Evolutionary conservation across 1,140 invertebrate genomes (phyloP).

Genomic region (Arctopsyche grandis): DNA sequence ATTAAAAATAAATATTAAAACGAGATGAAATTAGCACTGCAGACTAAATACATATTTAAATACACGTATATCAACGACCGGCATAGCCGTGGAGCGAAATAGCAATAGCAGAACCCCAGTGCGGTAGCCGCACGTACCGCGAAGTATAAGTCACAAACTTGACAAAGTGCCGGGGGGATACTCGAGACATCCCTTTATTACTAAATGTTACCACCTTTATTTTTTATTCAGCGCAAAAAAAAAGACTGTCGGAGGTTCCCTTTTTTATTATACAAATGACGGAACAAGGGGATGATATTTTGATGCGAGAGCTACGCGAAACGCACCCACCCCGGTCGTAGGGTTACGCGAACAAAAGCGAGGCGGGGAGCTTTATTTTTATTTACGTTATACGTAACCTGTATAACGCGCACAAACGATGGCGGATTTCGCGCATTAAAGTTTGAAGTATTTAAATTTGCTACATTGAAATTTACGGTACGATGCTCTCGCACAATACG

Average conservation of each 20-base stretch:
- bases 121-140: constrained; percentile 24
- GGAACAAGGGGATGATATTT: constrained; percentile 46
- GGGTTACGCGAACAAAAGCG: constrained; percentile 32
- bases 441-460: constrained; percentile 23
- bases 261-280: constrained; percentile 51
- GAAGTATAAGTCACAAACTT: constrained; percentile 49
- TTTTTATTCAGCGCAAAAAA: constrained; percentile 47
- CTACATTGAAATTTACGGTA: too few relatives aligned
- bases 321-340: background rate
- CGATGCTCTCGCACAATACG: too few relatives aligned
- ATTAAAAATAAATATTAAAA: too few relatives aligned
- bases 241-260: constrained; percentile 31
- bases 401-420: constrained; percentile 24
- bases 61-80: background rate
- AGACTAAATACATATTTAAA: too few relatives aligned
- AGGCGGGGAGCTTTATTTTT: constrained; percentile 15
- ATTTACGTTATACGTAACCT: constrained; percentile 27
- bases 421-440: background rate
- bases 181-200: constrained; percentile 51
- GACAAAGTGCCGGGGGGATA: constrained; percentile 44
- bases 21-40: too few relatives aligned
- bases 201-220: constrained; percentile 53
- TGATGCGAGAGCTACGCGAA: constrained; percentile 24
- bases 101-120: constrained; percentile 5
- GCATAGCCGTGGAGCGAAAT: background rate